Evolutionary conservation across 2,888 invertebrate species (phyloP).

Genomic region (Ischnus inquisitorius): DNA sequence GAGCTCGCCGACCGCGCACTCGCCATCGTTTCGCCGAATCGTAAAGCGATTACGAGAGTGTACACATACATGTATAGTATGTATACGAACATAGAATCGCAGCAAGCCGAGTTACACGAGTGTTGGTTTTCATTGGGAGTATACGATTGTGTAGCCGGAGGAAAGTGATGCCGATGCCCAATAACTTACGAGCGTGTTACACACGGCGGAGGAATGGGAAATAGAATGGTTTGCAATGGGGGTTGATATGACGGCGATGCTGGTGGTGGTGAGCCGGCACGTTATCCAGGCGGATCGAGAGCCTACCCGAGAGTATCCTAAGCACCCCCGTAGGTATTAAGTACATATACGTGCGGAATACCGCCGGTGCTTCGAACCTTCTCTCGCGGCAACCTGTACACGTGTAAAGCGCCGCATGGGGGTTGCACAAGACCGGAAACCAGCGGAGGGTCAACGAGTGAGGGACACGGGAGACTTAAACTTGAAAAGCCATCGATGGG

Average conservation of each 20-base stretch:
- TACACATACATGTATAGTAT: too few species aligned
- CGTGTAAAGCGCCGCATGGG: conserved; percentile 27
- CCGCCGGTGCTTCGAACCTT: background rate
- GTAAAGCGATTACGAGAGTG: conserved; percentile 78
- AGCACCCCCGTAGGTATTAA: conserved; percentile 57
- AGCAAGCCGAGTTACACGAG: conserved; percentile 38
- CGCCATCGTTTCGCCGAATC: conserved; percentile 73
- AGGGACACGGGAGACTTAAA: background rate
- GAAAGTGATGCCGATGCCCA: conserved; percentile 62
- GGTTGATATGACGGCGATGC: conserved; percentile 29
- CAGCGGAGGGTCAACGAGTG: conserved; percentile 36
- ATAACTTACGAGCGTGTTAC: conserved; percentile 61
- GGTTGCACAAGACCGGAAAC: conserved; percentile 28
- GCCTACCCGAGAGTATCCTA: conserved; percentile 44
- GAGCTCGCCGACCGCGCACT: conserved; percentile 73
- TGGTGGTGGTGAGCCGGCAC: conserved; percentile 32
- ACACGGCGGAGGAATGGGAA: conserved; percentile 29
- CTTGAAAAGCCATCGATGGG: background rate
- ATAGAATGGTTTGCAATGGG: conserved; percentile 39
- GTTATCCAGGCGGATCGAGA: conserved; percentile 58
- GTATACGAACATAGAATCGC: conserved; percentile 36
- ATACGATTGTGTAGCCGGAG: conserved; percentile 33
- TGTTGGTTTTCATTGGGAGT: conserved; percentile 64
- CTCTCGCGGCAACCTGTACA: background rate
- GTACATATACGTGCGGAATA: conserved; percentile 29